A percentile compares a stretch with the other conserved stretches of the same genome.
Conservation (phyloP, 2,113 vertebrate species). For the Psittacus erithacus region DNA sequence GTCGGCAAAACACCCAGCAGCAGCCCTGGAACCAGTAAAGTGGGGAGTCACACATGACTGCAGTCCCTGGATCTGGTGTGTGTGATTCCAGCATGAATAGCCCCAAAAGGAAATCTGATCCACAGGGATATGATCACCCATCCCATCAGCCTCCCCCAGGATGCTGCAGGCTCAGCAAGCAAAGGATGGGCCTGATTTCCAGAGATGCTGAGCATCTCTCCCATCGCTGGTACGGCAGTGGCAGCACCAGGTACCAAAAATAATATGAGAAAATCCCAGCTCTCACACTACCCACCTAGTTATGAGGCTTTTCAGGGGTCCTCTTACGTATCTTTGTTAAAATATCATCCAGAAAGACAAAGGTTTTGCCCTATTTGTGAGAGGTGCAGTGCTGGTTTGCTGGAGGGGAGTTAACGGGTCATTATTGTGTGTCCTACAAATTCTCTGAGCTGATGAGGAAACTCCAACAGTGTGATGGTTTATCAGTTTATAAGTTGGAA, state of each 20-base stretch:
- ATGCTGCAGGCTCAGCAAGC: neutral
- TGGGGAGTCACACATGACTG: accelerated
- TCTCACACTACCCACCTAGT: neutral
- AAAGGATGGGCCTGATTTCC: neutral
- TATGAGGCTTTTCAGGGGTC: neutral
- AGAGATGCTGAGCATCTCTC: neutral
- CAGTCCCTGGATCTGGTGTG: neutral
- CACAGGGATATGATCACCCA: neutral
- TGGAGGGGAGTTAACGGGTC: conserved; percentile 40
- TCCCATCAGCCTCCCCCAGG: neutral
- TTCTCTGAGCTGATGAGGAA: conserved; percentile 9
- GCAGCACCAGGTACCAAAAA: neutral
- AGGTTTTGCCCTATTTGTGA: neutral
- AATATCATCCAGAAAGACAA: neutral
- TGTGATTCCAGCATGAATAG: neutral
- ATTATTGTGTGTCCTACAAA: conserved; percentile 37
- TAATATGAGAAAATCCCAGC: neutral
- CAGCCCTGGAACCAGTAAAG: neutral
- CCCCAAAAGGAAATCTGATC: neutral
- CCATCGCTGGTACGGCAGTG: accelerated
- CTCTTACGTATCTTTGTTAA: neutral
- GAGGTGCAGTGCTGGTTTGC: neutral
- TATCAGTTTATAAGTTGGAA: conserved; percentile 41
- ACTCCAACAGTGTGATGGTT: conserved; percentile 48
- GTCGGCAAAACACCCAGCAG: neutral